Evolutionary conservation across 2,797 vertebrate species (phyloP), one percentile per base, ranked within the genome.

Genomic region (Otolemur crassicaudatus): DNA sequence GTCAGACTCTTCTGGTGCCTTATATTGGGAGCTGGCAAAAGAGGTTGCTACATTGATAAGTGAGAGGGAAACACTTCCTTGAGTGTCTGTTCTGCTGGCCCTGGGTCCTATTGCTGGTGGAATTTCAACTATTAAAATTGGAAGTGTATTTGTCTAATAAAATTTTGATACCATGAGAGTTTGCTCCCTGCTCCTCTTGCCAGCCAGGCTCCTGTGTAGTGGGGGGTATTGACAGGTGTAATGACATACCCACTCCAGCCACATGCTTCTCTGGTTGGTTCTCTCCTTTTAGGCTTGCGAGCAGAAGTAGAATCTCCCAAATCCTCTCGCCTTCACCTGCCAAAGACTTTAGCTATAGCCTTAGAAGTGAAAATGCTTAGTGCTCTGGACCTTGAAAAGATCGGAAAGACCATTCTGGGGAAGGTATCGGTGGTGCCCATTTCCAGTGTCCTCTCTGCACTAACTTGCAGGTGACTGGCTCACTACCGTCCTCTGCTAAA

Each of bases 241-340:
- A 22, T 7, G 1, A 23, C 16, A 17, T 0, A 0, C 94, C 60
- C 10, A 19, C 2, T 49, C 63, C 27, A 49, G 88, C 65, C 83
- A 10, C 19, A 53, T 1, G 23, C 14, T 7, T 1, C 76, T 63
- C 19, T 46, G 23, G 70, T 79, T 0, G 22, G 12, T 97, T 70
- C 0, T 11, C 56, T 91, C 97, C 60, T 97, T 96, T 83, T 97
- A 99, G 99, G 96, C 99, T 98, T 99, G 99, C 0, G 99, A 99
- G 93, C 99, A 99, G 96, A 99, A 99, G 93, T 99, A 99, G 99
- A 99, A 99, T 98, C 99, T 99, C 98, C 99, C 98, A 99, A 99
- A 87, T 98, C 99, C 2, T 99, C 99, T 72, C 99, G 99, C 75
- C 98, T 99, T 90, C 99, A 99, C 60, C 90, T 99, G 94, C 99